Conservation (phyloP, 23 tunicate genomes). For the Diplosoma virens region DNA sequence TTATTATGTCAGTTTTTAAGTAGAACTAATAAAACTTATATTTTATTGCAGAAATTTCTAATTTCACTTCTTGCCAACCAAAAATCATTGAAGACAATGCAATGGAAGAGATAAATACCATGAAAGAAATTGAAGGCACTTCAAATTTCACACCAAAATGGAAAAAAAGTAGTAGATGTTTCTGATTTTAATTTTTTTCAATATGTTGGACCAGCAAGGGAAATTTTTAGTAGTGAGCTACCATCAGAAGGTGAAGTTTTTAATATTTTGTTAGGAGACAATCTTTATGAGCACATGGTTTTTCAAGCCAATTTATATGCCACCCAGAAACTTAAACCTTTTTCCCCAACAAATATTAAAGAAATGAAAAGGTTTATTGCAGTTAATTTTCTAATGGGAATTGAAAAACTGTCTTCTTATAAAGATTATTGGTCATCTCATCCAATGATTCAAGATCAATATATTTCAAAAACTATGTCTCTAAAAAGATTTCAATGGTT, state of each 20-base stretch:
- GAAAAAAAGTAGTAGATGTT: not conserved
- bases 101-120: not conserved
- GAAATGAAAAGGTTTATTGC: slow-evolving; percentile 8
- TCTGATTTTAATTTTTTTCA: not conserved
- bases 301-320: slow-evolving; percentile 16
- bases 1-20: no score
- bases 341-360: slow-evolving; percentile 1
- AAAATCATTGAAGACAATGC: no score
- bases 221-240: not conserved
- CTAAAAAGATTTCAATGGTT: slow-evolving; percentile 22
- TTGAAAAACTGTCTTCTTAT: slow-evolving; percentile 4
- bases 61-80: no score
- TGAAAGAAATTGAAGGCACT: not conserved
- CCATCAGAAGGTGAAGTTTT: slow-evolving; percentile 6
- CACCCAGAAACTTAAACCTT: slow-evolving; percentile 2
- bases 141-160: not conserved
- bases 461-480: slow-evolving; percentile 2
- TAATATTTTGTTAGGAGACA: not conserved
- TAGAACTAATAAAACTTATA: not conserved
- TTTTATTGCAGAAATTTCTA: not conserved
- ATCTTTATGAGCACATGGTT: not conserved
- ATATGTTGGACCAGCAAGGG: not conserved
- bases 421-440: slow-evolving; percentile 28
- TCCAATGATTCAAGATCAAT: slow-evolving; percentile 12
- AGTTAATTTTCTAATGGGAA: slow-evolving; percentile 5